Evolutionary conservation across 2,113 vertebrate genomes (phyloP), one percentile per base, ranked within the genome.

Genomic region (Vimba vimba): DNA sequence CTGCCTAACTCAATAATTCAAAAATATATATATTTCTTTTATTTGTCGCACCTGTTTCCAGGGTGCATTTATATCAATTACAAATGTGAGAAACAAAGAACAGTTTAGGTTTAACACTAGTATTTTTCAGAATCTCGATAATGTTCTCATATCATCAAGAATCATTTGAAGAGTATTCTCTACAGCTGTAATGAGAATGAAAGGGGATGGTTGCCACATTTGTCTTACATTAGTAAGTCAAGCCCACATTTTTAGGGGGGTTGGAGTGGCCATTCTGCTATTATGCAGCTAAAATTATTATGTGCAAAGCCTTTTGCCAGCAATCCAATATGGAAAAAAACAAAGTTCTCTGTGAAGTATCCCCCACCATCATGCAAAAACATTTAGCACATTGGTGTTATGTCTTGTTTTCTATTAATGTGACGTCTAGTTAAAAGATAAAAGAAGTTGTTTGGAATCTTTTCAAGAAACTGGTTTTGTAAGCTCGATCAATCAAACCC

Each of bases 161-260:
- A 77, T 77, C 25, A 33, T 55, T 30, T 55, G 25, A 12, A 45
- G 69, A n/a, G 5, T 47, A 47, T 47, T 6, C 23, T 15, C 23
- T n/a, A 47, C 43, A 25, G 43, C 5, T 74, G 71, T 47, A 47
- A 47, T 27, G 71, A 74, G 68, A 23, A 23, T 23, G 73, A 80
- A 62, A 39, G 8, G 4, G 60, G 2, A 17, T 33, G 39, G n/a
- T 30, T 1, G 47, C 12, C 66, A 81, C 69, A 85, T 75, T n/a
- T 76, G 68, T 60, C 62, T 80, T 85, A 36, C 78, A 85, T 59
- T 76, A 36, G 33, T 30, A 80, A 39, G 36, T 33, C 25, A 71
- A 47, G 25, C 5, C 52, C 84, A 79, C 78, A 60, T 87, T 80
- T 77, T 84, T 27, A 25, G 43, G 25, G 52, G 82, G 73, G 30